Evolutionary conservation across 2,888 invertebrate species (phyloP), one percentile per base, ranked within the genome.

Genomic region (Alcis repandata): DNA sequence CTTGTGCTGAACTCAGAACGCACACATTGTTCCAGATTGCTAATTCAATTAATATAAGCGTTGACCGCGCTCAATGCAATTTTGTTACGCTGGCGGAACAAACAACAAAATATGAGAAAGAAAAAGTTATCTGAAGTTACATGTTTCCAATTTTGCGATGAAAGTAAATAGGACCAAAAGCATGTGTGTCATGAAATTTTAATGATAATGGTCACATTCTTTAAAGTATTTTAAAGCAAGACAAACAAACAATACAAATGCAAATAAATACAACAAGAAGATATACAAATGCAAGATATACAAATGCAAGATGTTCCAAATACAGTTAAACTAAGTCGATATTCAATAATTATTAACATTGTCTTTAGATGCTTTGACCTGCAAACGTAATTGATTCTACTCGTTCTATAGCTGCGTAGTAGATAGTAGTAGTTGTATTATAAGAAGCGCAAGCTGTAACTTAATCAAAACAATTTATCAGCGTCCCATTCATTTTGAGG

Each of bases 381-480:
- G 7, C 10, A n/a, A n/a, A 27, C 27, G 27, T 49, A 41, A 27
- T 32, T 41, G 22, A 38, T 22, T 13, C n/a, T 27, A 32, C 2
- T 7, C 36, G 7, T 45, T 38, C 36, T 38, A 22, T 7, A 19
- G 20, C 36, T n/a, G 46, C n/a, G n/a, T 7, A 27, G 27, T 9
- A 45, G 11, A 15, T 27, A 48, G 27, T 27, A 60, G 43, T 51
- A 33, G 48, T 65, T 57, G 63, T 69, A 59, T 71, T 63, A 69
- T 60, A 64, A 68, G 63, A 70, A 64, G 65, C 61, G 63, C 67
- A 59, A 66, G 63, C 63, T 56, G 65, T 72, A 67, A 67, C 54
- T 74, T 82, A 81, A 86, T 85, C 83, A 82, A 79, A 82, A 84
- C 82, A 80, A 82, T 85, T 83, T 76, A 86, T 85, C 82, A 78